Base-by-base conservation (phyloP, 2,888 invertebrate species). In the Antheraea assamensis region DNA sequence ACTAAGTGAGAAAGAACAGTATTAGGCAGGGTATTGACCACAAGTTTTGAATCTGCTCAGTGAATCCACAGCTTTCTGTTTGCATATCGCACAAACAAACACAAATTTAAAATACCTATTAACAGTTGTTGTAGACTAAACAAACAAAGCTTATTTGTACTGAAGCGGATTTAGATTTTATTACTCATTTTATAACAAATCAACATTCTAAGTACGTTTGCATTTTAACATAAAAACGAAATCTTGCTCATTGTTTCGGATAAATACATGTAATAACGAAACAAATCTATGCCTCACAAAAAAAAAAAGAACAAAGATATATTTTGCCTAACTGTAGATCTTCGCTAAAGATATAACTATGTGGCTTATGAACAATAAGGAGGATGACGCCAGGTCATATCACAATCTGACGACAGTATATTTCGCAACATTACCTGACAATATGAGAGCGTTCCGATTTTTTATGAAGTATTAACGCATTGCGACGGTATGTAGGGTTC, bases 1-100 rank as follows among this genome's bases (percentile, higher is more conserved):
- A 70, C n/a, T 82, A 81, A 61, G 73, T 78, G 79, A 81, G 82
- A 82, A 81, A 78, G 35, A 68, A 72, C 31, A 52, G 68, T 72
- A 64, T 19, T 64, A 64, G 4, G 61, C 17, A 30, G 61, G 61
- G 61, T 64, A 64, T 64, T 64, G 61, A 64, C 61, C 61, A 64
- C 61, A 64, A 64, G 13, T 30, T 64, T 64, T 64, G 27, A 64
- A 64, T 30, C 30, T 30, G 27, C 61, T 27, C 30, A 17, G 27
- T 64, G 17, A 64, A 64, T 61, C 27, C 27, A 61, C 61, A 61
- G 7, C 13, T 27, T 30, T 64, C 30, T 64, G 61, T 64, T 64
- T 30, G 61, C 61, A 64, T 30, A 30, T 30, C 30, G 17, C 19
- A 30, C 3, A 30, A 64, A 30, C 61, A 30, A 64, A 64, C 61